Conservation (phyloP, 1,140 invertebrate species). For the Euwallacea similis region DNA sequence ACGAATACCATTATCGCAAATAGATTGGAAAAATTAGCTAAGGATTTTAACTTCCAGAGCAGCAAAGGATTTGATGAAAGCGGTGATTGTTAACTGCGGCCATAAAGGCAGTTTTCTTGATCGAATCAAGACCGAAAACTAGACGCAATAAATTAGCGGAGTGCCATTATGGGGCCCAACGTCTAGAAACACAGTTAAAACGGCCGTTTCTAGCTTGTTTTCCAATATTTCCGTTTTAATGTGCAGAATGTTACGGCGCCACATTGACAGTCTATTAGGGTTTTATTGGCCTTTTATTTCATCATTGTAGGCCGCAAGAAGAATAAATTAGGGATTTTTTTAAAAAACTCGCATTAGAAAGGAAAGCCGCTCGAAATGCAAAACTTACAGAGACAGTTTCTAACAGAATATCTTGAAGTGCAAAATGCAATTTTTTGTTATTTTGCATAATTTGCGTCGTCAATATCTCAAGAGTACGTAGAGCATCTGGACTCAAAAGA, state of each 20-base stretch:
- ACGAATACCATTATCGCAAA: slow-evolving; percentile 18
- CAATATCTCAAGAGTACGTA: too few relatives aligned
- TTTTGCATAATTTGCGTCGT: too few relatives aligned
- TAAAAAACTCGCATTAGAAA: slow-evolving; percentile 1
- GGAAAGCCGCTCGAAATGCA: too few relatives aligned
- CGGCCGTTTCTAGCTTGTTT: slow-evolving; percentile 16
- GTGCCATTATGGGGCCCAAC: not conserved
- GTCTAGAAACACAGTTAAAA: slow-evolving; percentile 17
- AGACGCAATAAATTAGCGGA: too few relatives aligned
- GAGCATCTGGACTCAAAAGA: too few relatives aligned
- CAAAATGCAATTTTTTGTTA: too few relatives aligned
- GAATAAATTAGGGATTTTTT: slow-evolving; percentile 18
- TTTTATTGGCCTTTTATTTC: slow-evolving; percentile 24
- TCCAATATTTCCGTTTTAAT: slow-evolving; percentile 26
- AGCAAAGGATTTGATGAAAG: not conserved
- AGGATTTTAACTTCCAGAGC: not conserved
- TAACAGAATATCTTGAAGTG: too few relatives aligned
- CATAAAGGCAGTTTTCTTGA: not conserved
- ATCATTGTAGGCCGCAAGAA: slow-evolving; percentile 13
- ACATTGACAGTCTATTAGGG: slow-evolving; percentile 24
- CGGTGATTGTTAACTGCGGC: too few relatives aligned
- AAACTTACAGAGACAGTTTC: too few relatives aligned
- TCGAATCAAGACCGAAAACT: not conserved
- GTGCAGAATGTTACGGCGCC: slow-evolving; percentile 24
- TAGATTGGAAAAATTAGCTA: slow-evolving; percentile 16